These are phyloP conservation scores for Barnardius zonarius DNA, from an alignment of 2,113 vertebrate genomes.

Conservation along the genomic window DNA sequence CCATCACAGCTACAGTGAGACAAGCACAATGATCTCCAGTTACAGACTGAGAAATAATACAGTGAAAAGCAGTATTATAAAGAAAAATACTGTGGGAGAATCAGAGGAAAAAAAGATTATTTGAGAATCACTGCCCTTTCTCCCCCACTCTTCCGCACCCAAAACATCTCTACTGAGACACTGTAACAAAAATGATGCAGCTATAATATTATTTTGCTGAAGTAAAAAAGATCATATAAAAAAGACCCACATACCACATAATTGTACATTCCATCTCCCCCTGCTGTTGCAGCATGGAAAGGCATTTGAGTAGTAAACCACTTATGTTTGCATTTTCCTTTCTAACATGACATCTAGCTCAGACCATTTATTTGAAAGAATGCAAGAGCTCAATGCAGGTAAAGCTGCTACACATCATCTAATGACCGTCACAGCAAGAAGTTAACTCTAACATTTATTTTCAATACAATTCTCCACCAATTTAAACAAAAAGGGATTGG, in stretches of 20 bases:
- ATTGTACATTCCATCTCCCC: not conserved
- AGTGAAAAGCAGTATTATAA: not conserved
- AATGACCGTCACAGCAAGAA: not conserved
- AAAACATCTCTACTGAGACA: not conserved
- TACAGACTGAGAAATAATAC: not conserved
- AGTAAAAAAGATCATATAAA: not conserved
- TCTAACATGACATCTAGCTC: not conserved
- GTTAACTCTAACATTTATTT: not conserved
- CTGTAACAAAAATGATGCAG: not conserved
- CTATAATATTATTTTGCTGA: not conserved
- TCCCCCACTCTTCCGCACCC: not conserved
- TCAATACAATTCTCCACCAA: not conserved
- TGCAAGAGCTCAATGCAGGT: not conserved
- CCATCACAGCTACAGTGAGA: not conserved
- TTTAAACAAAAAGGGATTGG: not conserved
- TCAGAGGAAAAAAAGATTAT: not conserved
- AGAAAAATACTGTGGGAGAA: not conserved
- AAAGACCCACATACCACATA: not conserved
- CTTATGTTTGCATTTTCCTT: not conserved
- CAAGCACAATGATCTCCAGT: not conserved
- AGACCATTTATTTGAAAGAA: not conserved
- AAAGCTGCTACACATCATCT: not conserved
- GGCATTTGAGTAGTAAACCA: not conserved
- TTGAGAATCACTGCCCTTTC: not conserved
- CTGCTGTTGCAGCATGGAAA: constrained; percentile 16